A percentile compares a stretch with the other conserved stretches of the same genome.
Conservation (phyloP, 2,888 invertebrate genomes). For the Pollenia labialis region DNA sequence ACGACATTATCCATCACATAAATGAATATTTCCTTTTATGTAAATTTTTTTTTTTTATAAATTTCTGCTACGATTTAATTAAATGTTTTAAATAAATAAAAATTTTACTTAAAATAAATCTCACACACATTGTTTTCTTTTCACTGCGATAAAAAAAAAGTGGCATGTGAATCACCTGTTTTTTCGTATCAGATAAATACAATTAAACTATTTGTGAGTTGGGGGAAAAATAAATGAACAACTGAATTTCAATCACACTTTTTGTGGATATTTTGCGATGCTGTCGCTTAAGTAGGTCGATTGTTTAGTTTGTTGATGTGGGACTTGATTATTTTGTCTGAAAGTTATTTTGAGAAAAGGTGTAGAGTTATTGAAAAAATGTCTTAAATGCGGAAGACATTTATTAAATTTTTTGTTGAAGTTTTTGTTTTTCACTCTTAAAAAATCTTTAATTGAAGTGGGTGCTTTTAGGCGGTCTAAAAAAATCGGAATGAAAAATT, state of each 20-base stretch:
- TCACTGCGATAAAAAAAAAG: background rate
- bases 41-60: background rate
- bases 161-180: slow-evolving; percentile 45
- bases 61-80: background rate
- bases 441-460: slow-evolving; percentile 64
- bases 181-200: slow-evolving; percentile 1
- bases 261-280: slow-evolving; percentile 33
- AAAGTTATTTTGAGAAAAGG: slow-evolving; percentile 38
- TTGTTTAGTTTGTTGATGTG: slow-evolving; percentile 55
- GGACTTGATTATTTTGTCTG: slow-evolving; percentile 40
- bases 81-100: slow-evolving; percentile 10
- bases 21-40: background rate
- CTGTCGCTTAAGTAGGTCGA: slow-evolving; percentile 49
- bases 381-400: slow-evolving; percentile 71
- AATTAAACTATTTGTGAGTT: slow-evolving; percentile 47
- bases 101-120: slow-evolving; percentile 33
- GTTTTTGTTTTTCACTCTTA: background rate
- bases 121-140: slow-evolving; percentile 2
- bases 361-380: slow-evolving; percentile 62
- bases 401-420: slow-evolving; percentile 43
- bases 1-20: too few species aligned
- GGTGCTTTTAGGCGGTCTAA: slow-evolving; percentile 63
- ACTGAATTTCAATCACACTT: slow-evolving; percentile 37
- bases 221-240: slow-evolving; percentile 20
- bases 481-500: slow-evolving; percentile 12